phyloP scores from a whole-genome alignment of 2,113 vertebrate genomes.

The Bos javanicus region DNA sequence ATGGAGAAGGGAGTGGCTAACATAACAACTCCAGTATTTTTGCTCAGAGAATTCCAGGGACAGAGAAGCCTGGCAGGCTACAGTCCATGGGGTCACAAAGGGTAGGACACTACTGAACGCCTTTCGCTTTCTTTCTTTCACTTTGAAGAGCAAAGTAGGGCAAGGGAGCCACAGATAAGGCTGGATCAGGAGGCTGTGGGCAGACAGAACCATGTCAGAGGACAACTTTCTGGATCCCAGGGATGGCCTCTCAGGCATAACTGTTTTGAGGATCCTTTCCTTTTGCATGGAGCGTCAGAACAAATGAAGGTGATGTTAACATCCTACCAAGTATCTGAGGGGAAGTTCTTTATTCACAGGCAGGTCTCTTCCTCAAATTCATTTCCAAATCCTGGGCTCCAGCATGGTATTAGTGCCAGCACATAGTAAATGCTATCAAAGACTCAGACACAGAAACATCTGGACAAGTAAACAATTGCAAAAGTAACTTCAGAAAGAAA shows the following conservation, averaged over 20 bases:
- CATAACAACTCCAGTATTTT: background rate
- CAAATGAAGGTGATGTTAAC: background rate
- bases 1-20: background rate
- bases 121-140: background rate
- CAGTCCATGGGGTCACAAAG: background rate
- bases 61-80: background rate
- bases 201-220: background rate
- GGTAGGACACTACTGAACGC: background rate
- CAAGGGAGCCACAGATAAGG: too few relatives aligned
- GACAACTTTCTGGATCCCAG: background rate
- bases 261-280: background rate
- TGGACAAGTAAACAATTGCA: background rate
- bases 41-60: background rate
- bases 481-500: background rate
- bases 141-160: background rate
- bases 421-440: background rate
- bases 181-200: background rate
- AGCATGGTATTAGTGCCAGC: background rate
- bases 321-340: background rate
- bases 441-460: background rate
- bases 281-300: background rate
- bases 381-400: background rate
- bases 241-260: background rate
- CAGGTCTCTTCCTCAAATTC: background rate
- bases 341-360: background rate